These are phyloP conservation scores for Syngnathoides biaculeatus DNA, from an alignment of 2,113 vertebrate species.

Conservation along the genomic window DNA sequence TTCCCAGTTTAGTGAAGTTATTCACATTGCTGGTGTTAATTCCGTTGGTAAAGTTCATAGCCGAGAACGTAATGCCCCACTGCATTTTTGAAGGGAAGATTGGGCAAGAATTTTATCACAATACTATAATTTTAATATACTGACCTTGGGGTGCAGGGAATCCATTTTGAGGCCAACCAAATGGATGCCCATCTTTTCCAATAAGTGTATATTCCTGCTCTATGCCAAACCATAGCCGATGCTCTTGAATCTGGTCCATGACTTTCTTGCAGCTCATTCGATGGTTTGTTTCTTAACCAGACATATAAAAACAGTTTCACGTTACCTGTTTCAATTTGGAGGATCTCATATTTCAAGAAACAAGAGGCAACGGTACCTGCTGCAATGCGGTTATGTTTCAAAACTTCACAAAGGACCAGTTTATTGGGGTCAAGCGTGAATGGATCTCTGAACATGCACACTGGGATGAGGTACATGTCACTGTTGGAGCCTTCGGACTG, in stretches of 20 bases:
- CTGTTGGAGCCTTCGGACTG: slow-evolving; percentile 80
- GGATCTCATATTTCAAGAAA: slow-evolving; percentile 8
- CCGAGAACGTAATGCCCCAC: no score
- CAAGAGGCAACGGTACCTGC: slow-evolving; percentile 69
- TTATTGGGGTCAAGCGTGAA: slow-evolving; percentile 82
- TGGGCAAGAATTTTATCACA: not conserved
- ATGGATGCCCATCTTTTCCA: slow-evolving; percentile 44
- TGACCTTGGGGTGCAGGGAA: slow-evolving; percentile 58
- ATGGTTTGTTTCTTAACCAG: slow-evolving; percentile 46
- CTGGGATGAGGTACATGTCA: slow-evolving; percentile 82
- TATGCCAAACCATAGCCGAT: slow-evolving; percentile 57
- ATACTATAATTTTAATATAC: not conserved
- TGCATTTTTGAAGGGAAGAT: no score
- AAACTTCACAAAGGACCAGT: slow-evolving; percentile 79
- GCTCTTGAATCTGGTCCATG: slow-evolving; percentile 52
- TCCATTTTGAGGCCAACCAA: slow-evolving; percentile 48
- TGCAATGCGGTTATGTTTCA: slow-evolving; percentile 74
- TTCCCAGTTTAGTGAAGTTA: no score
- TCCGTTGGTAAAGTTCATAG: no score
- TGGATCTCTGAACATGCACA: slow-evolving; percentile 78
- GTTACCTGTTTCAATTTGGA: slow-evolving; percentile 49
- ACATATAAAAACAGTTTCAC: not conserved
- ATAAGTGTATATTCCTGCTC: slow-evolving; percentile 64
- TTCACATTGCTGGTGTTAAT: no score
- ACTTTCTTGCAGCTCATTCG: slow-evolving; percentile 48